Conservation (phyloP, 2,797 vertebrate genomes). For the Erethizon dorsatum region DNA sequence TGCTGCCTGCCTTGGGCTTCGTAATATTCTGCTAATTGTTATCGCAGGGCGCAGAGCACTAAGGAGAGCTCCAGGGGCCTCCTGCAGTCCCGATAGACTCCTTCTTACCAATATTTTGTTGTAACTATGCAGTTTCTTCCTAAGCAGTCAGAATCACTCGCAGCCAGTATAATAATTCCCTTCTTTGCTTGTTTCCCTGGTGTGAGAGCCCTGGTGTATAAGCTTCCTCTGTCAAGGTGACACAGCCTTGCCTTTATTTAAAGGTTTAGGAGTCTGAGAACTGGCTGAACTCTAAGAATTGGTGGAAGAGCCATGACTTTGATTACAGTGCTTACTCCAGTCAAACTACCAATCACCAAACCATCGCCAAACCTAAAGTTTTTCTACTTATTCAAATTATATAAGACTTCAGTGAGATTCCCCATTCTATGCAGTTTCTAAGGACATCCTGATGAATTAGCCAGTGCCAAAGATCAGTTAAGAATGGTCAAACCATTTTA, state of each 20-base stretch:
- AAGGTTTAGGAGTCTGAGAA: neutral
- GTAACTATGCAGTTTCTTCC: neutral
- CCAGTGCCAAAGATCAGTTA: neutral
- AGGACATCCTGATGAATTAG: neutral
- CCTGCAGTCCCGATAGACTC: neutral
- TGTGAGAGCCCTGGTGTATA: neutral
- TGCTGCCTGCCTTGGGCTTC: neutral
- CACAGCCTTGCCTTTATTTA: neutral
- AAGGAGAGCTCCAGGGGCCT: neutral
- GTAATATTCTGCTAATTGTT: neutral
- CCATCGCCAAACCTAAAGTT: neutral
- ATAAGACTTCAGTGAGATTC: neutral
- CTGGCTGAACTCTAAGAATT: neutral
- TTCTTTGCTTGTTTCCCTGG: neutral
- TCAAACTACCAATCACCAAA: neutral
- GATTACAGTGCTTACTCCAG: neutral
- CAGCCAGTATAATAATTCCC: neutral
- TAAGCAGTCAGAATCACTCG: neutral
- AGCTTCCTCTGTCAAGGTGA: neutral
- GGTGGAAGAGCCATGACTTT: neutral
- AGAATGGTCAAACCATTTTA: neutral
- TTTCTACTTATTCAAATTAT: neutral
- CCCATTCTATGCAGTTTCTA: neutral
- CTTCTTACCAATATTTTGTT: neutral
- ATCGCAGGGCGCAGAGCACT: neutral